phyloP scores from a whole-genome alignment of 53 echinoderm and acorn worm genomes.

The Holothuria leucospilota region DNA sequence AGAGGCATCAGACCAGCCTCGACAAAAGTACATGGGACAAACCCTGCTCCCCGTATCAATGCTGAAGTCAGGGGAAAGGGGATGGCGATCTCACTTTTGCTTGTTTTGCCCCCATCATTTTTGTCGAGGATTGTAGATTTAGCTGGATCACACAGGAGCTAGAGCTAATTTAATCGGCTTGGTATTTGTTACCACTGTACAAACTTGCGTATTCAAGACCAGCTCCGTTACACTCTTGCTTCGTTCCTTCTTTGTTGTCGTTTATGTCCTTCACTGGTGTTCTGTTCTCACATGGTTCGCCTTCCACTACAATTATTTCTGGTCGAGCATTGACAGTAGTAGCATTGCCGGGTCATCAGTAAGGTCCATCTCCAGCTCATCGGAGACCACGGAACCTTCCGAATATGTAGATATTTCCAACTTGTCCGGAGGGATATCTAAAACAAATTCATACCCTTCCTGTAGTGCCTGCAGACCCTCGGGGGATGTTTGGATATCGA shows the following conservation, averaged over 20 bases:
- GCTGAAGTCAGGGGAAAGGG: no score
- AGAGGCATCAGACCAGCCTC: no score
- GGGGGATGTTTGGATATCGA: neutral
- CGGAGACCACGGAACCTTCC: neutral
- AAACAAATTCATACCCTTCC: neutral
- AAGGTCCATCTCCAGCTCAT: neutral
- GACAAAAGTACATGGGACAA: no score
- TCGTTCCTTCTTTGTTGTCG: neutral
- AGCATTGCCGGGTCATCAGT: neutral
- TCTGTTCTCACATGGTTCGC: constrained; percentile 12
- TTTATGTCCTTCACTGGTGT: neutral
- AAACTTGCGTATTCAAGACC: neutral
- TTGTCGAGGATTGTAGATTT: no score
- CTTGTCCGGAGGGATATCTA: neutral
- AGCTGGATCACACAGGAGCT: no score
- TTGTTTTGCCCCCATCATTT: no score
- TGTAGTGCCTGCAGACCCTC: neutral
- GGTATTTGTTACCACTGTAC: no score
- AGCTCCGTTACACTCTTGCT: neutral
- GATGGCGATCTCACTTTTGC: no score
- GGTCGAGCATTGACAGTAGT: neutral
- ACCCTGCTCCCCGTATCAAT: no score
- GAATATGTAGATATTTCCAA: no score
- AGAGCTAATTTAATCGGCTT: no score
- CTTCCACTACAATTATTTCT: neutral